Base-by-base conservation (phyloP, 2,888 invertebrate species). In the Lithophane socia region DNA sequence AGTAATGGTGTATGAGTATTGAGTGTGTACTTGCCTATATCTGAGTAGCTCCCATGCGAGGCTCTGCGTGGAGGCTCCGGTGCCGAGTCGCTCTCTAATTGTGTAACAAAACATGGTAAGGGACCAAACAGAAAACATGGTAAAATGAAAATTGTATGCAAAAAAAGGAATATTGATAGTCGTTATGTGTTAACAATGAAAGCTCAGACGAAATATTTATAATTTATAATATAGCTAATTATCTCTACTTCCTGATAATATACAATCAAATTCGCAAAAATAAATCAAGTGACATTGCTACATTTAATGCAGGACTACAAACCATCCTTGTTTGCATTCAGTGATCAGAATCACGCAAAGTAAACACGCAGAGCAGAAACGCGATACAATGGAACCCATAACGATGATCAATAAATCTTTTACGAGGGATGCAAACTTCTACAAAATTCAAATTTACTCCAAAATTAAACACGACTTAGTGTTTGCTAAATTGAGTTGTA, bases 31-130 rank as follows among this genome's bases (percentile, higher is more conserved):
- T 97, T 97, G 97, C 97, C 97, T 97, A 97, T 95, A 87, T 96
- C 97, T 91, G 97, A 97, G 93, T 94, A 96, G 94, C 95, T 96
- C 92, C 96, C 96, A 89, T 96, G 95, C 87, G 96, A 94, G 74
- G 97, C 95, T 92, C 97, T 97, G 94, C 97, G 97, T 87, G 97
- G 97, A 89, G 98, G 97, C 91, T 97, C 97, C 89, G 98, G 98
- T 89, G 97, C 97, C 88, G 95, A 94, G 91, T 97, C 97, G 92
- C 95, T 96, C 93, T 97, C 97, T 97, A 97, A 89, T 94, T 63
- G 71, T 94, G 92, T 92, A 95, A 94, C 88, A 94, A 94, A 94
- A 94, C 88, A 91, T 91, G 90, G 91, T 93, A 91, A 93, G 85
- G 89, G 87, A 91, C 89, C 88, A 92, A 92, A 93, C 87, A 86